Percentiles rank a stretch among this genome's conserved stretches.
phyloP scores from a whole-genome alignment of 1,140 invertebrate genomes.

The Diachasmimorpha longicaudata region DNA sequence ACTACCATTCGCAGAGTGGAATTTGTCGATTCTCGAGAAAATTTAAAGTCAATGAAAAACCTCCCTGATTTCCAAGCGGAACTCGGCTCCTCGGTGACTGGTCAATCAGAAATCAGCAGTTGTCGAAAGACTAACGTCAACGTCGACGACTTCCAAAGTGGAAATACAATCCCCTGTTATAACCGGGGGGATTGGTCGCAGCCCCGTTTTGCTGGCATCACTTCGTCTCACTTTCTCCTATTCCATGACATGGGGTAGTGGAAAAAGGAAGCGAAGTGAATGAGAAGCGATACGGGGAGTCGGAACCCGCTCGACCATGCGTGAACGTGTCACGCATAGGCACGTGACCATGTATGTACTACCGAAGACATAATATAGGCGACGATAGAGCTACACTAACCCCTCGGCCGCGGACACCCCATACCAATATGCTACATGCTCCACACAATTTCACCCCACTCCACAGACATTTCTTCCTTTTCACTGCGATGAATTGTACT shows the following conservation, averaged over 20 bases:
- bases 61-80: background rate
- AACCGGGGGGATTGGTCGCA: background rate
- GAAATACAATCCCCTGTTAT: constrained; percentile 52
- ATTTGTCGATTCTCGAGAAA: too few relatives aligned
- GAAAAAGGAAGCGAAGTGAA: constrained; percentile 29
- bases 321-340: constrained; percentile 63
- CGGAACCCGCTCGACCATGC: constrained; percentile 44
- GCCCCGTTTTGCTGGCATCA: background rate
- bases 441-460: background rate
- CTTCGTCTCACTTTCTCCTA: background rate
- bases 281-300: constrained; percentile 48
- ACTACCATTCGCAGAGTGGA: too few relatives aligned
- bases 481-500: background rate
- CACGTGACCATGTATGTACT: constrained; percentile 56
- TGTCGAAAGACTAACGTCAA: constrained; percentile 4
- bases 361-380: constrained; percentile 50
- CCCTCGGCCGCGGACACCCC: background rate
- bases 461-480: background rate
- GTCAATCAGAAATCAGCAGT: constrained; percentile 5
- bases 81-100: background rate
- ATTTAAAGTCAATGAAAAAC: background rate
- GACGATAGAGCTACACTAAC: constrained; percentile 28
- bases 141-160: constrained; percentile 48
- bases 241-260: background rate
- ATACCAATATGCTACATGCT: constrained; percentile 29